A percentile compares a stretch with the other conserved stretches of the same genome.
phyloP scores from a whole-genome alignment of 2,797 vertebrate genomes.

The Alca torda region DNA sequence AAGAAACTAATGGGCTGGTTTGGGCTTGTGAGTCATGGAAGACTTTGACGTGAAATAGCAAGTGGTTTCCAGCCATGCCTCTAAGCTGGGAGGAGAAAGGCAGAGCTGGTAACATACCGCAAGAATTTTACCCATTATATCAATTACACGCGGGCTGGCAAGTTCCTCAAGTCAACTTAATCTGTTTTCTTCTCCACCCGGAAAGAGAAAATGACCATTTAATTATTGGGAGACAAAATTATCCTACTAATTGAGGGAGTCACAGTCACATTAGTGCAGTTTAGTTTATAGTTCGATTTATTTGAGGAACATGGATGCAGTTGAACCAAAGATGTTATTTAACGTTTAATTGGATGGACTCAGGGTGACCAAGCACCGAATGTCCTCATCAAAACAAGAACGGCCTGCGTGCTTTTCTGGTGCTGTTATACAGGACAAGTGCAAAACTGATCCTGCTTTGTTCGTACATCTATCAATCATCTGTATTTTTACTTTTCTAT shows the following conservation, averaged over 20 bases:
- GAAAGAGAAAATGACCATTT: constrained; percentile 41
- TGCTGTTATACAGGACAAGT: neutral
- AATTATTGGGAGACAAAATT: constrained; percentile 25
- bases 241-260: constrained; percentile 8
- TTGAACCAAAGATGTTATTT: constrained; percentile 5
- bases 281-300: constrained; percentile 8
- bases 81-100: neutral
- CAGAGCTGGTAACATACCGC: neutral
- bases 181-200: neutral
- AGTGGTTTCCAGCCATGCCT: neutral
- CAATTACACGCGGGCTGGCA: neutral
- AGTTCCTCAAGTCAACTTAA: neutral
- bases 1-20: neutral
- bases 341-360: constrained; percentile 9
- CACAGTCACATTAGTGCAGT: neutral
- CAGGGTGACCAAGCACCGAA: neutral
- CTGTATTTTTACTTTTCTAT: neutral
- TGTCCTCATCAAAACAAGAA: neutral
- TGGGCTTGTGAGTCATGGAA: neutral
- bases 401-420: neutral
- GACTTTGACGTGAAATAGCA: neutral
- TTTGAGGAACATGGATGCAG: neutral
- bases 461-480: fast-evolving
- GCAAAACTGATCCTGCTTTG: neutral
- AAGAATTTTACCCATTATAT: neutral